Conservation (phyloP, 2,797 vertebrate genomes). For the Muraenolepis orangiensis region DNA sequence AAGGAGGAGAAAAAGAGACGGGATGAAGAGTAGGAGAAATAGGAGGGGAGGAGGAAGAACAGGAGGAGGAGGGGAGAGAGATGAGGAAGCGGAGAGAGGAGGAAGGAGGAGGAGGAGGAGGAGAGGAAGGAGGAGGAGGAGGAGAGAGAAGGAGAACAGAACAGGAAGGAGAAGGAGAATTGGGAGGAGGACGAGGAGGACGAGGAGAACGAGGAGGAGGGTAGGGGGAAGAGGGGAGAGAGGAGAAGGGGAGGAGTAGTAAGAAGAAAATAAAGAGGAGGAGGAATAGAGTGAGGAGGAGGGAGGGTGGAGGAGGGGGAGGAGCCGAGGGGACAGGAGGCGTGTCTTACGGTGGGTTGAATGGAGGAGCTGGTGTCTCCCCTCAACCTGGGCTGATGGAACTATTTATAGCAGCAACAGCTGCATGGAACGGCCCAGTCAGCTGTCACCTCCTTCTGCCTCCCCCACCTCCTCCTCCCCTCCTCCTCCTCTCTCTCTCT, state of each 20-base stretch:
- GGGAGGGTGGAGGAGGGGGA: constrained; percentile 26
- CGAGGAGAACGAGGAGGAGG: neutral
- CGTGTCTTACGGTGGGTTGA: too few species aligned
- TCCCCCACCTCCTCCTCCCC: neutral
- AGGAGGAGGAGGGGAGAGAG: neutral
- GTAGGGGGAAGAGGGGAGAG: neutral
- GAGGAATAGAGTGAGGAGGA: constrained; percentile 32
- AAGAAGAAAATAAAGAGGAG: constrained; percentile 11
- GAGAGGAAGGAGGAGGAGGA: neutral
- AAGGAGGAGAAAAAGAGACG: neutral
- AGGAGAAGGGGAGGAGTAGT: neutral
- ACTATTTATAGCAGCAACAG: constrained; percentile 26
- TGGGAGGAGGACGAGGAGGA: neutral
- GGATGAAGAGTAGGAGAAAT: neutral
- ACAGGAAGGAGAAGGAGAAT: constrained; percentile 17
- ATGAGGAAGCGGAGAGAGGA: neutral
- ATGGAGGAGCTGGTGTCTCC: constrained; percentile 26
- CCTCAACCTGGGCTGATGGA: constrained; percentile 23
- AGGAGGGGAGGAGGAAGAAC: neutral
- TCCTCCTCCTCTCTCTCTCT: constrained; percentile 5
- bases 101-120: neutral
- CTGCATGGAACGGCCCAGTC: constrained; percentile 16
- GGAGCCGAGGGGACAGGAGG: constrained; percentile 8
- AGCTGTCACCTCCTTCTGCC: constrained; percentile 19
- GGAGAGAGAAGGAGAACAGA: constrained; percentile 11